Evolutionary conservation across 2,888 invertebrate genomes (phyloP).

Genomic region (Diploptera punctata): DNA sequence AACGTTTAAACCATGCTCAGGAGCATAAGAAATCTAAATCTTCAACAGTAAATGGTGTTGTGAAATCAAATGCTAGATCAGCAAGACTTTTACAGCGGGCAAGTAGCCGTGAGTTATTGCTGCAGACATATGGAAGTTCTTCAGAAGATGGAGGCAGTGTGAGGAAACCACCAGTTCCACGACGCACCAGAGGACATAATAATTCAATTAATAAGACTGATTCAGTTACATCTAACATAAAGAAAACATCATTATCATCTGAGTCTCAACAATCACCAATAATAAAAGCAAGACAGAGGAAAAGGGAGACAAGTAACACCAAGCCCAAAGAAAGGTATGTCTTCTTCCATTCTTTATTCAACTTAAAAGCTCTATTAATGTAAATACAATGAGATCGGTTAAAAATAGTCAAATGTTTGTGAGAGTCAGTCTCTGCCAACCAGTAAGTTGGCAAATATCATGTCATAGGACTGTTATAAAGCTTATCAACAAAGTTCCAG

Average conservation of each 20-base stretch:
- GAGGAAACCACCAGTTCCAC: conserved; percentile 24
- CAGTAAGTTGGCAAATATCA: too few relatives aligned
- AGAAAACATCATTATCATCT: conserved; percentile 5
- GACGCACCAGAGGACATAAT: conserved; percentile 25
- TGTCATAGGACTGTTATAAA: too few relatives aligned
- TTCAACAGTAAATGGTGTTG: conserved; percentile 25
- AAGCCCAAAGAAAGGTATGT: conserved; percentile 27
- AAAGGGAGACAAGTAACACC: background rate
- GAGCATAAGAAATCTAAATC: conserved; percentile 41
- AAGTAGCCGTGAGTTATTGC: conserved; percentile 55
- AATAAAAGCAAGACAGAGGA: background rate
- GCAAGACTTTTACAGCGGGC: conserved; percentile 59
- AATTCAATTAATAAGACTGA: conserved; percentile 21
- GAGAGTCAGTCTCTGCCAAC: too few relatives aligned
- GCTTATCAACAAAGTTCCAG: too few relatives aligned
- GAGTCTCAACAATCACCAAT: background rate
- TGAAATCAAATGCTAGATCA: conserved; percentile 44
- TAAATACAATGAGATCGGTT: too few relatives aligned
- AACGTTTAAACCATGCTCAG: conserved; percentile 34
- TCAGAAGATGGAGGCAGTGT: conserved; percentile 55
- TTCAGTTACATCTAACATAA: background rate
- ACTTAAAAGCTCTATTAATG: too few relatives aligned
- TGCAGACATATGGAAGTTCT: conserved; percentile 55
- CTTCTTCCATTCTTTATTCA: too few relatives aligned
- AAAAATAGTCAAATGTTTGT: too few relatives aligned